phyloP scores from a whole-genome alignment of 2,888 invertebrate species.

The Eugnorisma glareosa region DNA sequence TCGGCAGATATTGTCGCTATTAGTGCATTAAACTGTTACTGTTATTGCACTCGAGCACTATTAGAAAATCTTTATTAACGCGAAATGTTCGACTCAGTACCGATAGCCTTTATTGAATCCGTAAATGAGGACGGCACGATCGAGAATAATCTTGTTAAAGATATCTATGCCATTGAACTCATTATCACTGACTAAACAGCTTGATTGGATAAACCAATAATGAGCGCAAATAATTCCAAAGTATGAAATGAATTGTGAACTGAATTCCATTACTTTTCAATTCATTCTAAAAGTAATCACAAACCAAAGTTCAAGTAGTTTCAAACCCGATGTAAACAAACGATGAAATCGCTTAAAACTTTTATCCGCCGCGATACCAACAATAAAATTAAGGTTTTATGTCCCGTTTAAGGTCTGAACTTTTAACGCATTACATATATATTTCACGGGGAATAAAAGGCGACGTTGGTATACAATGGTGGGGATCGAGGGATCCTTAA shows the following conservation, averaged over 20 bases:
- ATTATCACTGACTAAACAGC: conserved; percentile 9
- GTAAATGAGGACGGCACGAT: conserved; percentile 35
- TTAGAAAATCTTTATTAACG: conserved; percentile 65
- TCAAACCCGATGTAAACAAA: conserved; percentile 57
- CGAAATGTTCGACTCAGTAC: conserved; percentile 38
- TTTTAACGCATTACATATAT: conserved; percentile 65
- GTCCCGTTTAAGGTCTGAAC: conserved; percentile 65
- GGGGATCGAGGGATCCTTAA: conserved; percentile 73
- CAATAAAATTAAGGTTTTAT: conserved; percentile 66
- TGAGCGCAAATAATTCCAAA: neutral
- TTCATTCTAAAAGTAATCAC: conserved; percentile 43
- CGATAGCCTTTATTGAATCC: conserved; percentile 54
- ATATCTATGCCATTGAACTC: conserved; percentile 13
- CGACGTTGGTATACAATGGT: conserved; percentile 70
- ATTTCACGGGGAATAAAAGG: conserved; percentile 69
- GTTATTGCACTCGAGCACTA: conserved; percentile 63
- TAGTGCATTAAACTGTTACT: conserved; percentile 78
- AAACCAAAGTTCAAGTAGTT: conserved; percentile 58
- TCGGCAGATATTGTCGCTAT: conserved; percentile 76
- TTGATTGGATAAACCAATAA: conserved; percentile 18
- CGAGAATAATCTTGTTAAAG: conserved; percentile 16
- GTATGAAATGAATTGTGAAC: neutral
- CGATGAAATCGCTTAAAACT: conserved; percentile 57
- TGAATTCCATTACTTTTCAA: conserved; percentile 33
- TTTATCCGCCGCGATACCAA: conserved; percentile 51